Percentiles rank a stretch among this genome's conserved stretches.
Evolutionary conservation across 2,888 invertebrate species (phyloP).

Genomic region (Ophioninae sp.): DNA sequence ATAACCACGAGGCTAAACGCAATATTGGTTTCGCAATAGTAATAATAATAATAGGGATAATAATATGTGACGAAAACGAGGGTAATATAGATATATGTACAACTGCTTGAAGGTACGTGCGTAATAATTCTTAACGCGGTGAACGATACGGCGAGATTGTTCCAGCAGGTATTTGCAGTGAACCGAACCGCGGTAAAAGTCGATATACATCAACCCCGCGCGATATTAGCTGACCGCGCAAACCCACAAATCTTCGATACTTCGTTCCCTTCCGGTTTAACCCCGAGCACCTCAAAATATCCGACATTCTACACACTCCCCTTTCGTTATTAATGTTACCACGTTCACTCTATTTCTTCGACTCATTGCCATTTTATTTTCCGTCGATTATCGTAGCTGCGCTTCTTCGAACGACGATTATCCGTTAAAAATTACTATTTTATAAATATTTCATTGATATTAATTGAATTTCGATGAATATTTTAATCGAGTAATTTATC

Average conservation of each 20-base stretch:
- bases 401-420: neutral
- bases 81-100: constrained; percentile 23
- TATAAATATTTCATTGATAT: neutral
- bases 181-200: constrained; percentile 53
- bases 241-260: constrained; percentile 63
- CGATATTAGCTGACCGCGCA: constrained; percentile 66
- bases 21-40: constrained; percentile 41
- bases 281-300: constrained; percentile 27
- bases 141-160: constrained; percentile 32
- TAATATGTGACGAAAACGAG: constrained; percentile 25
- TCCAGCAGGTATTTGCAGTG: constrained; percentile 17
- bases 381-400: neutral
- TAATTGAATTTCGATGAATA: too few species aligned
- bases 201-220: constrained; percentile 66
- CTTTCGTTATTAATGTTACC: constrained; percentile 2
- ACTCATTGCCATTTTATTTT: neutral
- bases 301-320: constrained; percentile 5
- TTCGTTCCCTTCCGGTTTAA: constrained; percentile 38
- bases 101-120: constrained; percentile 6
- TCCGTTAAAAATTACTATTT: neutral
- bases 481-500: too few species aligned
- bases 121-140: constrained; percentile 41
- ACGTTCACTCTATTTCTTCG: neutral
- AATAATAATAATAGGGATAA: constrained; percentile 52
- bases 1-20: constrained; percentile 33